Evolutionary conservation across 92 coral and sea anemone genomes (phyloP), one percentile per base, ranked within the genome.

Genomic region (Meandrina meandrites): DNA sequence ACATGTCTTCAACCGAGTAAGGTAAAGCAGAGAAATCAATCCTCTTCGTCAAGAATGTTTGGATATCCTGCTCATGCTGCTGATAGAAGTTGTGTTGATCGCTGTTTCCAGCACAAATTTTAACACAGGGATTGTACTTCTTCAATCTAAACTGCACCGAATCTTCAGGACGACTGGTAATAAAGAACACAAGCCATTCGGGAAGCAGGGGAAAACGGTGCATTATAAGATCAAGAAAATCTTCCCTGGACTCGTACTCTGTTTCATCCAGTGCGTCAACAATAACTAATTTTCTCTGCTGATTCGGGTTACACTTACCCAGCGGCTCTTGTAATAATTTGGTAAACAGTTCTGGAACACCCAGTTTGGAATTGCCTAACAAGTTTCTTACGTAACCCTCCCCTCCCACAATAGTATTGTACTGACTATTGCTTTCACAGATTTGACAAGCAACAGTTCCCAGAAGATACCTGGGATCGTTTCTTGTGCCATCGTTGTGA

Each of bases 241-340:
- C 92, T 54, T 87, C 75, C 60, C 85, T 77, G 50, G 73, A 77
- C 81, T 57, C 81, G 51, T 90, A 86, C 60, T 89, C 88, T 14
- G 81, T 77, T 40, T 90, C 92, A 54, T 90, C 92, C 9, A 90
- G 70, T 13, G 89, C 92, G 53, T 90, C 92, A 81, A 86, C 76
- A 42, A 90, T 84, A 0, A 90, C 80, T 57, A 90, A 62, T 13
- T 47, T 71, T 75, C 78, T 81, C 76, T 68, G 66, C 8, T n/a
- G 24, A 30, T 14, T 2, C 1, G 36, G 58, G 8, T 27, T 22
- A 48, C 79, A 42, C 36, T 8, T 77, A 35, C 67, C 54, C 56
- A 90, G 56, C 27, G 90, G 93, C 67, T 86, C 93, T 81, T 90
- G 50, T n/a, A 90, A 47, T n/a, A 90, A 64, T 81, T 86, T 86